Conservation (phyloP, 2,113 vertebrate genomes). For the Speoplatyrhinus poulsoni region DNA sequence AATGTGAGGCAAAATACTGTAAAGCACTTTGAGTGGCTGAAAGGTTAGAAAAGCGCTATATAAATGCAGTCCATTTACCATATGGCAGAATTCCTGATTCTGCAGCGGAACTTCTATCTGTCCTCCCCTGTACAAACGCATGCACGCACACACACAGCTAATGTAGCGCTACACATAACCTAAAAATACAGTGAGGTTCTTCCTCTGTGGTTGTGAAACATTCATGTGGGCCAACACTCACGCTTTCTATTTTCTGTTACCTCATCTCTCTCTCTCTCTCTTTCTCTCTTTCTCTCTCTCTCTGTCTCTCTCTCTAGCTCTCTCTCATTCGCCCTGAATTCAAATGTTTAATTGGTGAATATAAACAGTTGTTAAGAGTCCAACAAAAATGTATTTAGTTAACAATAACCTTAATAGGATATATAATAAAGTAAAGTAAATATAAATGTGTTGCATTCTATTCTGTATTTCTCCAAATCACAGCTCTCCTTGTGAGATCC, state of each 20-base stretch:
- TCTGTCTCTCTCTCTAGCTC: constrained; percentile 24
- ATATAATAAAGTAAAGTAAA: no score
- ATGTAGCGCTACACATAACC: constrained; percentile 5
- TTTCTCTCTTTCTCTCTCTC: constrained; percentile 11
- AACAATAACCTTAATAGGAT: no score
- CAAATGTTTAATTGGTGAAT: no score
- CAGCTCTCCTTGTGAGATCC: no score
- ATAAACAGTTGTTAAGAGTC: no score
- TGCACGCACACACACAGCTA: constrained; percentile 16
- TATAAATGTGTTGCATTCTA: no score
- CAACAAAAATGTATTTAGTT: no score
- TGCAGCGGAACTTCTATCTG: constrained; percentile 20
- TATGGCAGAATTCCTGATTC: constrained; percentile 24
- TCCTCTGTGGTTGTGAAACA: constrained; percentile 50
- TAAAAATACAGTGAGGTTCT: constrained; percentile 34
- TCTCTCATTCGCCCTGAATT: constrained; percentile 11
- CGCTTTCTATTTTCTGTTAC: constrained; percentile 12
- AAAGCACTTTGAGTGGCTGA: no score
- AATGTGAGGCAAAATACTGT: no score
- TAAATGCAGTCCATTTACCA: no score
- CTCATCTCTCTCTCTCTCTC: constrained; percentile 10
- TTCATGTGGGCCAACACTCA: constrained; percentile 55
- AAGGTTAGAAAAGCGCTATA: no score
- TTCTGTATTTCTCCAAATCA: no score
- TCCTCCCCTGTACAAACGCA: not conserved